These are phyloP conservation scores for Pachliopta kotzebuea DNA, from an alignment of 2,888 invertebrate genomes.

Conservation along the genomic window DNA sequence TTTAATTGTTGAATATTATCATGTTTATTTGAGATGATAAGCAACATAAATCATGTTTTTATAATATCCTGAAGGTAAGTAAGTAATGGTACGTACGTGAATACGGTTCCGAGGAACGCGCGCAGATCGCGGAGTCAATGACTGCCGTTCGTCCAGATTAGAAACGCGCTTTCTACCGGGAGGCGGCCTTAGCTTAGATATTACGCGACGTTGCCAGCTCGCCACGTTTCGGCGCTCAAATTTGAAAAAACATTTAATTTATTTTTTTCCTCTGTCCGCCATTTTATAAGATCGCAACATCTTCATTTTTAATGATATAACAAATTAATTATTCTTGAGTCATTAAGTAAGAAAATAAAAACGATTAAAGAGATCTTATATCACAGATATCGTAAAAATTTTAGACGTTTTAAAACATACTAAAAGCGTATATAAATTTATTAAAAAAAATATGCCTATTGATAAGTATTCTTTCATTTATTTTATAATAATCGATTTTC, in stretches of 20 bases:
- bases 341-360: not conserved
- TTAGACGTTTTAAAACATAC: too few species aligned
- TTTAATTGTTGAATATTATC: not conserved
- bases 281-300: not conserved
- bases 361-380: not conserved
- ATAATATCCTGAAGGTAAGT: not conserved
- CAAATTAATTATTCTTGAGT: too few species aligned
- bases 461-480: too few species aligned
- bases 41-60: not conserved
- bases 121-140: slow-evolving; percentile 65
- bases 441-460: too few species aligned
- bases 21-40: not conserved
- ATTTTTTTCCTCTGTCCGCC: slow-evolving; percentile 1
- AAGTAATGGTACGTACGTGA: slow-evolving; percentile 15
- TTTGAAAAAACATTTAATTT: slow-evolving; percentile 13
- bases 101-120: slow-evolving; percentile 36
- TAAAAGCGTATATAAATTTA: too few species aligned
- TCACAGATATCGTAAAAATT: too few species aligned
- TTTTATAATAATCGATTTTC: too few species aligned
- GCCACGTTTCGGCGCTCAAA: slow-evolving; percentile 36
- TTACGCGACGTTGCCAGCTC: slow-evolving; percentile 62
- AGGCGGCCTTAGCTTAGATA: slow-evolving; percentile 60
- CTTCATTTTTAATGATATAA: too few species aligned
- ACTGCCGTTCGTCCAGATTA: slow-evolving; percentile 71
- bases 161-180: slow-evolving; percentile 75